phyloP scores from a whole-genome alignment of 2,888 invertebrate genomes.

The Diadegma fenestrale region DNA sequence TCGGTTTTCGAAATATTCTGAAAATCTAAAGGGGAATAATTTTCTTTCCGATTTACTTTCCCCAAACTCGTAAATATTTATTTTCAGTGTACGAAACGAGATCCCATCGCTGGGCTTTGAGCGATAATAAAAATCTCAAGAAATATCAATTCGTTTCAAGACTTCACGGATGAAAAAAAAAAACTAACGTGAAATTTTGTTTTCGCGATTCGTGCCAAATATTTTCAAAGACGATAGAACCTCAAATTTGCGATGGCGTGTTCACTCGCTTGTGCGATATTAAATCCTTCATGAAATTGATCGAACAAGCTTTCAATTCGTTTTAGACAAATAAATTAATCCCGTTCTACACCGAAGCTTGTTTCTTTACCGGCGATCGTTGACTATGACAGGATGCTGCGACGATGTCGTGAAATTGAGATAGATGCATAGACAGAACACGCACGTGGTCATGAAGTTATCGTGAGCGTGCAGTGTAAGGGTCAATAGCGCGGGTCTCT shows the following conservation, averaged over 20 bases:
- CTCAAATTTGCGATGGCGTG: background rate
- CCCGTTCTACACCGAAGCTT: background rate
- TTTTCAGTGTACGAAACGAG: background rate
- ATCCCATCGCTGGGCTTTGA: background rate
- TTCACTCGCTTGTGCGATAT: background rate
- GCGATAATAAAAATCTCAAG: background rate
- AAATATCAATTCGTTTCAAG: background rate
- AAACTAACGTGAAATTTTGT: background rate
- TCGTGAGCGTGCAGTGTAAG: conserved; percentile 33
- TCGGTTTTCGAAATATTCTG: background rate
- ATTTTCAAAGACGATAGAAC: background rate
- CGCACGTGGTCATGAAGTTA: conserved; percentile 56
- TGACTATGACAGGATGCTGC: background rate
- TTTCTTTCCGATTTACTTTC: background rate
- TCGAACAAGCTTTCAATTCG: too few species aligned
- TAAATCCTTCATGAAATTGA: background rate
- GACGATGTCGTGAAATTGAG: conserved; percentile 32
- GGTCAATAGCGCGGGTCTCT: conserved; percentile 48
- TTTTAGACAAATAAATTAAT: background rate
- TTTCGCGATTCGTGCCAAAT: background rate
- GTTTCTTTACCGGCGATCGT: background rate
- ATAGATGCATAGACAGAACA: conserved; percentile 42
- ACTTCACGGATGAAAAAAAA: background rate
- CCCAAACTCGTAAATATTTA: background rate
- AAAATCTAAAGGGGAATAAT: background rate